A percentile compares a stretch with the other conserved stretches of the same genome.
Evolutionary conservation across 2,888 invertebrate species (phyloP).

Genomic region (Diarsia rubi): DNA sequence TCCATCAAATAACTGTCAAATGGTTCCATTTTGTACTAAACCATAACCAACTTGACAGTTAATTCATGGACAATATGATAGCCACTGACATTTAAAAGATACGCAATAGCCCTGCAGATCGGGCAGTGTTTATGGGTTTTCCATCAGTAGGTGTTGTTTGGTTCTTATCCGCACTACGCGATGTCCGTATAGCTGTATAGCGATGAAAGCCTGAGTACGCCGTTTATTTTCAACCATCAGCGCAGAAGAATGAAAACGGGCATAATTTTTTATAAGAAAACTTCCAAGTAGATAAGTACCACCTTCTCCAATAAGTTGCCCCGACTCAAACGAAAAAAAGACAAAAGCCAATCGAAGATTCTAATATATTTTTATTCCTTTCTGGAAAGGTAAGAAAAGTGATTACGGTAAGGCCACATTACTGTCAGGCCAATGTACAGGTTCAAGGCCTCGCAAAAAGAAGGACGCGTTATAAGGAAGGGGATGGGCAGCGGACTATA

Average conservation of each 20-base stretch:
- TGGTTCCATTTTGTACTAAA: too few relatives aligned
- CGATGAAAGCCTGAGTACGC: background rate
- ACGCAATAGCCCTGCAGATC: too few relatives aligned
- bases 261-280: background rate
- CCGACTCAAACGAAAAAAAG: slow-evolving; percentile 32
- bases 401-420: slow-evolving; percentile 55
- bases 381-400: slow-evolving; percentile 44
- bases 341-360: slow-evolving; percentile 38
- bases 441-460: slow-evolving; percentile 51
- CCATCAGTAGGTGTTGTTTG: too few relatives aligned
- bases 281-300: background rate
- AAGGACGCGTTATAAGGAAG: slow-evolving; percentile 56
- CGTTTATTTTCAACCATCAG: background rate
- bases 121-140: too few relatives aligned
- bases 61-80: too few relatives aligned
- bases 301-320: background rate
- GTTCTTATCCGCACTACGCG: too few relatives aligned
- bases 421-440: slow-evolving; percentile 33
- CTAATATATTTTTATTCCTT: slow-evolving; percentile 42
- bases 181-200: too few relatives aligned
- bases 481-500: slow-evolving; percentile 56
- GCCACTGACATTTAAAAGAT: too few relatives aligned
- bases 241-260: background rate
- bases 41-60: too few relatives aligned
- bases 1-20: too few relatives aligned